Conservation (phyloP, 2,113 vertebrate species). For the Oplegnathus fasciatus region DNA sequence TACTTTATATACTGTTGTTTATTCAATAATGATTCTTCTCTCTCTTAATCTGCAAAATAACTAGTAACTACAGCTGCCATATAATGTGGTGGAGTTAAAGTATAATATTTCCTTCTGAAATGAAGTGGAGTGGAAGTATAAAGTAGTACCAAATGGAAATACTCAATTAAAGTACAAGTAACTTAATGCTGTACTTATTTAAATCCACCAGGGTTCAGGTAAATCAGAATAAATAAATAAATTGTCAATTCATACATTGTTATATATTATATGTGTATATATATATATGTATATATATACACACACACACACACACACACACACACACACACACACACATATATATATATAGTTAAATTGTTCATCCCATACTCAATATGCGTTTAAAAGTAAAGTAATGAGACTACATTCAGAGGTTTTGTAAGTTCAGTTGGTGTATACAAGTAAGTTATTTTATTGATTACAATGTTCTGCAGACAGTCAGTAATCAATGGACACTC, state of each 20-base stretch:
- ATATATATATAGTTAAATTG: not conserved
- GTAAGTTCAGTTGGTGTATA: constrained; percentile 8
- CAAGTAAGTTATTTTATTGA: constrained; percentile 47
- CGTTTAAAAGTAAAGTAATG: constrained; percentile 32
- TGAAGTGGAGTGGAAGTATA: no score
- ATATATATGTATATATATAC: not conserved
- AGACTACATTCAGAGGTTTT: constrained; percentile 19
- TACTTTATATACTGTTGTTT: not conserved
- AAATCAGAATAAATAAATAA: not conserved
- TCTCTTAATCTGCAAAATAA: no score
- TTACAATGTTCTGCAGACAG: constrained; percentile 35
- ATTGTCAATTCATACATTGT: no score
- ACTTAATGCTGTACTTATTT: not conserved
- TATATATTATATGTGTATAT: not conserved
- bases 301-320: no score
- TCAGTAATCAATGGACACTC: constrained; percentile 61
- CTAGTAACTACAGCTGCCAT: no score
- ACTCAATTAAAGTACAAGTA: not conserved
- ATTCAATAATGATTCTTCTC: not conserved
- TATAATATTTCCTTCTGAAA: no score
- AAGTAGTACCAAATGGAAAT: not conserved
- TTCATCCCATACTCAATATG: not conserved
- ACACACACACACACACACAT: no score
- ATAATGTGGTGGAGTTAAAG: no score
- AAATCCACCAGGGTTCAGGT: not conserved